phyloP scores from a whole-genome alignment of 2,888 invertebrate species.

The Salticus scenicus region DNA sequence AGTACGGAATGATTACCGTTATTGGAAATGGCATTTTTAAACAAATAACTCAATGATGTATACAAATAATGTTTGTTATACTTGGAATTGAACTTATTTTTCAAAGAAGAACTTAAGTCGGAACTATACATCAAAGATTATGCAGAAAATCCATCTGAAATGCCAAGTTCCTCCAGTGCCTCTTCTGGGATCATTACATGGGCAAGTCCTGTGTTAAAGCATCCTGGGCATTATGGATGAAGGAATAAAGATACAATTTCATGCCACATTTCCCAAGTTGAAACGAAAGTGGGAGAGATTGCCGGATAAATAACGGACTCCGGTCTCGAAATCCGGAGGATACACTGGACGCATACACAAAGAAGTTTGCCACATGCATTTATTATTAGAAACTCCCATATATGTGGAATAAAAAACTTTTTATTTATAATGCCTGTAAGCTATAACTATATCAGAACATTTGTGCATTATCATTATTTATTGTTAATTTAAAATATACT shows the following conservation, averaged over 20 bases:
- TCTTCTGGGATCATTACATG: background rate
- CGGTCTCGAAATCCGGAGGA: background rate
- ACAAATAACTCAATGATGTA: too few species aligned
- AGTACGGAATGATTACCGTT: too few species aligned
- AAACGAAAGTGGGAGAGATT: background rate
- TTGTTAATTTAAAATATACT: too few species aligned
- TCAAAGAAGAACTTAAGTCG: background rate
- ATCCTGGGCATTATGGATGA: background rate
- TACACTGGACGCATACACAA: background rate
- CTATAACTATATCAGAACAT: background rate
- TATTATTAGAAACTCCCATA: background rate
- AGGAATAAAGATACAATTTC: conserved; percentile 3
- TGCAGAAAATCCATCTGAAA: background rate
- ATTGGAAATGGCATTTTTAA: too few species aligned
- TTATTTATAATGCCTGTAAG: background rate
- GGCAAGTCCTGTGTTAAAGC: background rate
- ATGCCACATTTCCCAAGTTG: background rate
- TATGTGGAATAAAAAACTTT: background rate
- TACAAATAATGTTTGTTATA: too few species aligned
- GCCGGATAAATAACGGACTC: conserved; percentile 3
- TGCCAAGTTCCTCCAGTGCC: background rate
- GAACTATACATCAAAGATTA: background rate
- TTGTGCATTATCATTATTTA: too few species aligned
- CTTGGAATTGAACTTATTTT: too few species aligned
- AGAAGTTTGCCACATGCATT: background rate